Evolutionary conservation across 1,140 invertebrate genomes (phyloP), one percentile per base, ranked within the genome.

Genomic region (Phenacoccus solenopsis): DNA sequence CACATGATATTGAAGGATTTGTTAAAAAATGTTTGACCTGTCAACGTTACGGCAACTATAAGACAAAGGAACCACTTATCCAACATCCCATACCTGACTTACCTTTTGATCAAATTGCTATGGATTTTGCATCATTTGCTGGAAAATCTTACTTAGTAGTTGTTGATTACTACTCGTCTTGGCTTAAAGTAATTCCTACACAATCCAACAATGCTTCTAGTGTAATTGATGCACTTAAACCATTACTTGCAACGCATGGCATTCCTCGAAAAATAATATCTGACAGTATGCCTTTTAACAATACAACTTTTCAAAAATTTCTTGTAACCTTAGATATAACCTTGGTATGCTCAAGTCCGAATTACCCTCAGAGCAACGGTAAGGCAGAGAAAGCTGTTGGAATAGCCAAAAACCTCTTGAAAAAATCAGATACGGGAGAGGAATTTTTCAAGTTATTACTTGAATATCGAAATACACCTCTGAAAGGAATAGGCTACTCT

Each of bases 371-470:
- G 24, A 70, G 22, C 38, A 73, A 72, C 38, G 71, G 71, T 1
- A 30, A 70, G 4, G 38, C 28, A 4, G 71, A 72, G 64, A 73
- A 61, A 64, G 30, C 13, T 9, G 71, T 73, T n/a, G 30, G 25
- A 56, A 70, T 64, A 3, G 24, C 27, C 21, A 73, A 73, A 69
- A 57, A 74, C 73, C 38, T 68, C 77, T 28, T 56, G 70, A 30
- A 70, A 72, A 73, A 74, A 77, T 30, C 38, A 77, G 21, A 78
- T 76, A 9, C 69, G 78, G 25, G 64, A 78, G 24, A 13, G 61
- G 21, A 72, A 21, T 20, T 72, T 72, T 22, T 72, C 57, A 21
- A 73, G 69, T 57, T 22, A 21, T 27, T 57, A 32, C 56, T 70
- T 10, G 59, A 70, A 59, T 61, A 70, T 16, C 56, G 28, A 28